A percentile compares a stretch with the other conserved stretches of the same genome.
Conservation (phyloP, 2,888 invertebrate genomes). For the Phragmatobia fuliginosa region DNA sequence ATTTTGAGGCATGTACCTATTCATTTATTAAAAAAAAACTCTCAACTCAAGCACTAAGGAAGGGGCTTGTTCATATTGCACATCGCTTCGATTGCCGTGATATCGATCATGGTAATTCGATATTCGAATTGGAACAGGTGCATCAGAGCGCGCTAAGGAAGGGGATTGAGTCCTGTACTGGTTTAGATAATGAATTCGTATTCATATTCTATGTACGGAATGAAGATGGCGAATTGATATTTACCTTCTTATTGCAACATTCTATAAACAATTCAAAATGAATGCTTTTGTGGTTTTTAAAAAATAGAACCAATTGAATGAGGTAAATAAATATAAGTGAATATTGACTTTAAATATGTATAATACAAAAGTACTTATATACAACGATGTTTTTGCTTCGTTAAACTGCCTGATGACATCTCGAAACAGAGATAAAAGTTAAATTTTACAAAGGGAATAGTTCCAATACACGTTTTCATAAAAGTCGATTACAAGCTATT, state of each 20-base stretch:
- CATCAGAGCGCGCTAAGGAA: constrained; percentile 30
- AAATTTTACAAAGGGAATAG: not conserved
- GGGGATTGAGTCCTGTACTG: constrained; percentile 21
- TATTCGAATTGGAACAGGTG: constrained; percentile 44
- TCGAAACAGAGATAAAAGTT: not conserved
- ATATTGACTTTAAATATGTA: no score
- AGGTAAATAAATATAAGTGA: no score
- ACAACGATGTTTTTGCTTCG: no score
- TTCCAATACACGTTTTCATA: not conserved
- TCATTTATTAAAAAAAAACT: not conserved
- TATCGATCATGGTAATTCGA: constrained; percentile 62
- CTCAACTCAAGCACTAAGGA: constrained; percentile 10
- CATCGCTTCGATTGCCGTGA: constrained; percentile 46
- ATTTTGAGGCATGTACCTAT: not conserved
- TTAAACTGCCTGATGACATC: not conserved
- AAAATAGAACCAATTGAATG: no score
- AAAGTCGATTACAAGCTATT: not conserved
- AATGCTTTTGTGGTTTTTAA: not conserved
- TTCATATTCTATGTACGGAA: constrained; percentile 1
- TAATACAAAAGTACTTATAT: no score
- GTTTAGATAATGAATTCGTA: constrained; percentile 31
- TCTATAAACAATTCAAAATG: no score
- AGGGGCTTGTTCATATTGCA: constrained; percentile 52
- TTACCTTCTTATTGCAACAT: no score
- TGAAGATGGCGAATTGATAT: not conserved